Base-by-base conservation (phyloP, 1,140 invertebrate genomes). In the Calliopsis andreniformis region DNA sequence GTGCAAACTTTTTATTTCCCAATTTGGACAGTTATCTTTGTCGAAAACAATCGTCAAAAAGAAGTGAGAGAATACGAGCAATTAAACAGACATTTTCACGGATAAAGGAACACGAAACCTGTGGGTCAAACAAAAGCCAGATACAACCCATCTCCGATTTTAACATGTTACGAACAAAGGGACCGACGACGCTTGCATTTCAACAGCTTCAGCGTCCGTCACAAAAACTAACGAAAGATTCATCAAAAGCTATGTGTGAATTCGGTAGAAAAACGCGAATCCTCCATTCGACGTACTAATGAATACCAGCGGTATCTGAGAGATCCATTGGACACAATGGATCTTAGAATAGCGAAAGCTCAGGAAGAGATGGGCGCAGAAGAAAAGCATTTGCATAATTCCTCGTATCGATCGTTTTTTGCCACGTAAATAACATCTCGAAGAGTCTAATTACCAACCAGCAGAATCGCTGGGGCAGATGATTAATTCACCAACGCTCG, bases 251-350 rank as follows among this genome's bases (percentile, higher is more conserved):
- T 30, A 6, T 20, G 14, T 35, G 25, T 3, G 43, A 30, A 47
- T n/a, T 25, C 61, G 5, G 25, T 16, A 59, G 43, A 47, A 47
- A 49, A 63, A 63, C 30, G 42, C 30, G 30, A 63, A 63, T 47
- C 3, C 6, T 28, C 18, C 25, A 47, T 30, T 47, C 42, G 42
- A 39, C 25, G 28, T 63, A 18, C 18, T 6, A 47, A 45, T 47
- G 43, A 47, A 63, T 49, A 12, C 39, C 16, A 25, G n/a, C 23
- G 62, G 28, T 32, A 35, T 25, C 25, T 25, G 20, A 16, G 23
- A 43, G 23, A 43, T 43, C 16, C 35, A 43, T 28, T 7, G 58
- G 42, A 28, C 25, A 49, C 43, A 49, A 64, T 64, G 7, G 28
- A 12, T 16, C 28, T 49, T 10, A 18, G 43, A 64, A 14, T 28